Base-by-base conservation (phyloP, 2,888 invertebrate genomes). In the Melangyna quadrimaculata region DNA sequence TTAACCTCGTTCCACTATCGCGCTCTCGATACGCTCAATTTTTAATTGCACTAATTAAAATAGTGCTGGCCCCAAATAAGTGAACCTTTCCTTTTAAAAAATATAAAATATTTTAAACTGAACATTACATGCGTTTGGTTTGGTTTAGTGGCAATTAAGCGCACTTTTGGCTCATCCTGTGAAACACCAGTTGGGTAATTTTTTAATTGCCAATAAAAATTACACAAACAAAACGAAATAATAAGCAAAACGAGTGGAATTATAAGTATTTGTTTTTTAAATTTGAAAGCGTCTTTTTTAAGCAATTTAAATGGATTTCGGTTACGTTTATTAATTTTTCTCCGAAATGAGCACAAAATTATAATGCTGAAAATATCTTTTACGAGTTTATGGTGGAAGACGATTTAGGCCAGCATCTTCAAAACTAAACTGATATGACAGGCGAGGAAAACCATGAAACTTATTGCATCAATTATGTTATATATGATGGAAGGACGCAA, bases 21-120 rank as follows among this genome's bases (percentile, higher is more conserved):
- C 73, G 73, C 73, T 73, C 86, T 86, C 81, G 86, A 86, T 86
- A 81, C 77, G 78, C 81, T 81, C 81, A 71, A 78, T 86, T 81
- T 81, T 86, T 86, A 86, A 86, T 86, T 86, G 81, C 81, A 65
- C 86, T 86, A 81, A 86, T 86, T 86, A 86, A 86, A 86, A 86
- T 86, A 81, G 77, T 81, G 65, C 63, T 67, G 48, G 43, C 53
- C 43, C 79, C 65, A 43, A 70, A 72, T 77, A 59, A 32, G 27
- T 65, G 19, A 27, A 45, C 65, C 27, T 53, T 55, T 22, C 27
- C 24, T 67, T 51, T 14, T 22, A n/a, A 22, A 59, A 10, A 35
- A 32, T 12, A 35, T 12, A 17, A n/a, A 19, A 12, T 7, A 35
- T 57, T 12, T 17, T 8, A 19, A 32, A 19, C 6, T 57, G 2